phyloP scores from a whole-genome alignment of 2,113 vertebrate species.

The Aix galericulata region DNA sequence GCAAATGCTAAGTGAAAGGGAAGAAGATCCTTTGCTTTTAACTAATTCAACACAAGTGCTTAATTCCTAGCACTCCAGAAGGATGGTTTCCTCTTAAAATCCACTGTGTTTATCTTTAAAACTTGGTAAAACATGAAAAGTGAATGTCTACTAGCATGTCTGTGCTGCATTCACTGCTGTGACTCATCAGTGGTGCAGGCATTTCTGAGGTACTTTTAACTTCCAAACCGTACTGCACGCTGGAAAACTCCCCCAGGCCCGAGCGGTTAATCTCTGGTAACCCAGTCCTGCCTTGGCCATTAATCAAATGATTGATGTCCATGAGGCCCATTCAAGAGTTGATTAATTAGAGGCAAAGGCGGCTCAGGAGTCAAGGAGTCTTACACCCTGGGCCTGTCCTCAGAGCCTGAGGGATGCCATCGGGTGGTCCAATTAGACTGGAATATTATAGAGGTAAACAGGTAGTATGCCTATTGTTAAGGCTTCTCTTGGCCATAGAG shows the following conservation, averaged over 20 bases:
- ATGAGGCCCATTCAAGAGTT: neutral
- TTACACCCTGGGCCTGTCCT: neutral
- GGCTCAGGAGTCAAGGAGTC: neutral
- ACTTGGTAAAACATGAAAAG: neutral
- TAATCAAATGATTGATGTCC: neutral
- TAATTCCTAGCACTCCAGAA: neutral
- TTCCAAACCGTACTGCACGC: rapidly evolving
- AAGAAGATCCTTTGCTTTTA: neutral
- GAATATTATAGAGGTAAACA: neutral
- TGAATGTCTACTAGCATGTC: neutral
- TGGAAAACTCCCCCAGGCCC: neutral
- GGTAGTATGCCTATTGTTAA: neutral
- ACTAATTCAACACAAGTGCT: neutral
- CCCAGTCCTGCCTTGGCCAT: neutral
- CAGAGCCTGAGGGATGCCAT: neutral
- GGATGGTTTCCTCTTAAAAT: neutral
- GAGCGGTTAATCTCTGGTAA: neutral
- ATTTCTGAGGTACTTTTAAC: neutral
- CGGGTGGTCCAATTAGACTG: neutral
- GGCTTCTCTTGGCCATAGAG: neutral
- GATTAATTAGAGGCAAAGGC: neutral
- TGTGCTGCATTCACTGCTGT: neutral
- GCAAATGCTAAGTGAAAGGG: neutral
- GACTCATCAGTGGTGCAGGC: neutral
- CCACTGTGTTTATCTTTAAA: neutral